Evolutionary conservation across 1,140 invertebrate species (phyloP), one percentile per base, ranked within the genome.

Genomic region (Propsilocerus akamusi): DNA sequence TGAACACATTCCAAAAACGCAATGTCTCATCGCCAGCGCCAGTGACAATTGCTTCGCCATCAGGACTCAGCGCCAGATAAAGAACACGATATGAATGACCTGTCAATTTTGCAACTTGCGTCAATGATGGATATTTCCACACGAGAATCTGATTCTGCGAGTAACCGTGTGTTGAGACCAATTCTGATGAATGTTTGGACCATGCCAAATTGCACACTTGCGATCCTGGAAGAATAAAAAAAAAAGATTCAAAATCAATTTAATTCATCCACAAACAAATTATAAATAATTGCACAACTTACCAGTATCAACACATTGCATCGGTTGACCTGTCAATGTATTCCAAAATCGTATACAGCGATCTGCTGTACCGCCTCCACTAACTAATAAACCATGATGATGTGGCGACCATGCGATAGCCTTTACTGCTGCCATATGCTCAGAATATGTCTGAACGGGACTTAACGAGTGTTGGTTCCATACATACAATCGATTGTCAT

Each of bases 341-440:
- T 99, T 99, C 95, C 96, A 99, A 69, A 99, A 99, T 4, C 96
- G 74, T 49, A 97, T 93, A 63, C 87, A 93, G n/a, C 92, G 72
- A 69, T 99, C 97, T 4, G 97, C 96, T 0, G 97, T 99, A 17
- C 97, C 97, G 25, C 97, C 95, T 30, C 97, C 97, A 52, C 88
- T 94, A 1, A 97, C 96, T 41, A 99, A 69, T 28, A 99, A 69
- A 0, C 97, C 96, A 67, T 98, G 96, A 68, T 99, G 95, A 71
- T 99, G 96, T 0, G 95, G 95, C 4, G 94, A 98, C 97, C 97
- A 99, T 4, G 97, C 95, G 57, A 99, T 97, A 0, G 97, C 97
- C 72, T 97, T 97, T 0, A 99, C 97, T 0, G 97, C 97, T 0
- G 97, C 97, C 58, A 94, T 72, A 70, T 99, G 97, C 57, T 98